Evolutionary conservation across 2,797 vertebrate genomes (phyloP).

Genomic region (Pipistrellus pygmaeus): DNA sequence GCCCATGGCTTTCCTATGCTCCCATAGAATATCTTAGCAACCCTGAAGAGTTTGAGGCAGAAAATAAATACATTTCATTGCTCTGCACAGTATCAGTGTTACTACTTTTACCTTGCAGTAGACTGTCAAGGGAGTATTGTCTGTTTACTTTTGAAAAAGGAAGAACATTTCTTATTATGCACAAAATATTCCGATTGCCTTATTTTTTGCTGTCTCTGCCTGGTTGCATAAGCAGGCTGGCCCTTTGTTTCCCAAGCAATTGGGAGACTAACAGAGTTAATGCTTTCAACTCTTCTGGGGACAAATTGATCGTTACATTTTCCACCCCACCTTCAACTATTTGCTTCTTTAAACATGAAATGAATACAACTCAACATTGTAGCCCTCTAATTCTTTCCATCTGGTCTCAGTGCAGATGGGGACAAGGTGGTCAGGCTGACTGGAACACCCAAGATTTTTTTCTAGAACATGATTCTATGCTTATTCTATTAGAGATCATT

Average conservation of each 20-base stretch:
- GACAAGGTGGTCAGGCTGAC: background rate
- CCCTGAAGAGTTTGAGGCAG: background rate
- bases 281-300: background rate
- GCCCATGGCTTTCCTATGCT: too few relatives aligned
- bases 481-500: background rate
- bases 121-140: background rate
- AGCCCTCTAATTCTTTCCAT: background rate
- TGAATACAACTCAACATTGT: background rate
- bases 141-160: conserved; percentile 61
- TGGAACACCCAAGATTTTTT: background rate
- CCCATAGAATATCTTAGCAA: conserved; percentile 39
- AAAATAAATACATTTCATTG: conserved; percentile 42
- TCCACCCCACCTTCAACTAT: background rate
- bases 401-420: background rate
- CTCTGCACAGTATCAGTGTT: background rate
- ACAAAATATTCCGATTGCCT: background rate
- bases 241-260: conserved; percentile 38
- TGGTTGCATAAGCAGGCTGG: conserved; percentile 40
- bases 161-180: conserved; percentile 63
- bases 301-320: background rate
- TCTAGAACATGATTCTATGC: background rate
- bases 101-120: conserved; percentile 51
- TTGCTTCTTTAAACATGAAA: conserved; percentile 15
- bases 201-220: background rate
- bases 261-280: background rate